Percentiles rank a stretch among this genome's conserved stretches.
These are phyloP conservation scores for Meriones psammophilus DNA, from an alignment of 2,797 vertebrate genomes.

Conservation along the genomic window DNA sequence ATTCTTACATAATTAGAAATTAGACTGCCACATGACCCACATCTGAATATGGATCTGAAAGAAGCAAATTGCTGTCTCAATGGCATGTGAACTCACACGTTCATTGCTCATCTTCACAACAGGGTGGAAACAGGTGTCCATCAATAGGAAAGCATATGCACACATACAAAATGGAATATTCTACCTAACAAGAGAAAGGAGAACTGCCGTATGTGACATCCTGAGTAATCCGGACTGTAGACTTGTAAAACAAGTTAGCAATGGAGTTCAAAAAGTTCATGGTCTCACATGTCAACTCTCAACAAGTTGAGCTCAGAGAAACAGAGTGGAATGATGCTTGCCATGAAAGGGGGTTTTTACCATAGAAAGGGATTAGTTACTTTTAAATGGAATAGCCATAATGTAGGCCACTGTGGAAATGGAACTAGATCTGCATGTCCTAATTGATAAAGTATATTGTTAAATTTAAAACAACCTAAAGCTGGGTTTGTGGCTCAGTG, in stretches of 20 bases:
- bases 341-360: neutral
- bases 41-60: neutral
- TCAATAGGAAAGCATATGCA: neutral
- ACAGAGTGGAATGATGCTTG: neutral
- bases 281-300: neutral
- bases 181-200: neutral
- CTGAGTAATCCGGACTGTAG: neutral
- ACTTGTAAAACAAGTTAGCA: neutral
- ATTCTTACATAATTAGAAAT: neutral
- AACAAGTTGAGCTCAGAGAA: neutral
- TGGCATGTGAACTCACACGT: neutral
- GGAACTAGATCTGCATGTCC: neutral
- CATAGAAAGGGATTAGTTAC: neutral
- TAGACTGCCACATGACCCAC: neutral
- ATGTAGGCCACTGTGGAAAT: neutral
- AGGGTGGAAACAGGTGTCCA: neutral
- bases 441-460: neutral
- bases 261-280: neutral
- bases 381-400: neutral
- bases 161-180: neutral
- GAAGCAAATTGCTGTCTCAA: neutral
- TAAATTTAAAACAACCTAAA: conserved; percentile 12
- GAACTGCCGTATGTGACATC: neutral
- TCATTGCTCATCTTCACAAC: neutral
- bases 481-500: neutral